phyloP scores from a whole-genome alignment of 1,140 invertebrate species.

The Anastatus disparis region DNA sequence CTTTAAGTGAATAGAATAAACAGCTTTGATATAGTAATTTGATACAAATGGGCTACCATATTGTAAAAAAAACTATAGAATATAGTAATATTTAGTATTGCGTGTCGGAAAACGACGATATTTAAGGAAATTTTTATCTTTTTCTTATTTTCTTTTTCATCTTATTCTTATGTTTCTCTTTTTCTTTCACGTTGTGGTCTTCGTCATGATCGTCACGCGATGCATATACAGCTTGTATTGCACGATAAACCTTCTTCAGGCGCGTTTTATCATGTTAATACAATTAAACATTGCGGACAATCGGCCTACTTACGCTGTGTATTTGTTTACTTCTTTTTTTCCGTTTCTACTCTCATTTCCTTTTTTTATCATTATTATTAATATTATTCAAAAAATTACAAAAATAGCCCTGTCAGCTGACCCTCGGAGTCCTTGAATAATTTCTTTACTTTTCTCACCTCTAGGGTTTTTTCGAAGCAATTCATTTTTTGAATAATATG shows the following conservation, averaged over 20 bases:
- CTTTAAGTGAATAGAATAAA: no score
- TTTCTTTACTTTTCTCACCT: neutral
- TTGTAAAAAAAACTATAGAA: no score
- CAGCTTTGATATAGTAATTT: no score
- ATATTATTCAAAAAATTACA: neutral
- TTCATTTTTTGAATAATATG: neutral
- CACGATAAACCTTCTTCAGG: neutral
- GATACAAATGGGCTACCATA: no score
- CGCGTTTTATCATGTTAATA: neutral
- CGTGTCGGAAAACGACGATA: no score
- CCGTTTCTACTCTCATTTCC: no score
- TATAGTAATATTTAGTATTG: no score
- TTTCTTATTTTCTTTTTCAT: neutral
- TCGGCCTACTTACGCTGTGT: constrained; percentile 13
- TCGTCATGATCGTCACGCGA: constrained; percentile 28
- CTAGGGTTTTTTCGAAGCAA: neutral
- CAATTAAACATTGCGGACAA: constrained; percentile 12
- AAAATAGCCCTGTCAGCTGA: neutral
- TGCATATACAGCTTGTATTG: constrained; percentile 1
- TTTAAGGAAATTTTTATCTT: no score
- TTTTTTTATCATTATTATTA: neutral
- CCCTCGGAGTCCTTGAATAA: neutral
- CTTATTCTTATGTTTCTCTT: neutral
- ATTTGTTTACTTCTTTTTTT: neutral
- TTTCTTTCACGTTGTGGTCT: no score